Conservation (phyloP, 2,113 vertebrate species). For the Octodon degus region DNA sequence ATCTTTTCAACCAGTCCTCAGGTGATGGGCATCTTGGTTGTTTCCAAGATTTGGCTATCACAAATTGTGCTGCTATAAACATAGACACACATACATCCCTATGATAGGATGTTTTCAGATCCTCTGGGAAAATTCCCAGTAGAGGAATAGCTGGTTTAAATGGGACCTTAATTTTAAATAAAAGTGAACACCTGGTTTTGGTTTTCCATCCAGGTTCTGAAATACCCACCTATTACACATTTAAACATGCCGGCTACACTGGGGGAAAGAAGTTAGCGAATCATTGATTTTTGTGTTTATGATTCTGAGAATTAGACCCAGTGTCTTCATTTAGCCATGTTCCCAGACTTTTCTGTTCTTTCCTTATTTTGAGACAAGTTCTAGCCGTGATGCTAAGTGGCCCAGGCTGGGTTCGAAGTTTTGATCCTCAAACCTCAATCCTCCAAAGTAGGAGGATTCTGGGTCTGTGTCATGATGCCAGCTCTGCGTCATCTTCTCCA, state of each 20-base stretch:
- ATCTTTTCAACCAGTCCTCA: no score
- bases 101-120: no score
- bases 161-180: conserved; percentile 3
- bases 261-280: not conserved
- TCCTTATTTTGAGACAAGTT: not conserved
- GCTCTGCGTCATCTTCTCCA: not conserved
- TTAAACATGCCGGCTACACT: not conserved
- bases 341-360: not conserved
- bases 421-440: not conserved
- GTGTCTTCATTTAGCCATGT: not conserved
- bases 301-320: not conserved
- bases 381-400: not conserved
- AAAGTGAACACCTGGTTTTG: conserved; percentile 15
- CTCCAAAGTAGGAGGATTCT: not conserved
- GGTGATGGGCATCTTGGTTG: no score
- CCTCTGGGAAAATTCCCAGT: no score
- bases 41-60: no score
- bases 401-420: not conserved
- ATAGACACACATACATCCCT: no score
- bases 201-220: conserved; percentile 28
- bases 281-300: not conserved
- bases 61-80: no score
- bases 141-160: no score
- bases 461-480: not conserved
- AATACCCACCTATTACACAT: conserved; percentile 2